Base-by-base conservation (phyloP, 2,888 invertebrate species). In the Omphaloscelis lunosa region DNA sequence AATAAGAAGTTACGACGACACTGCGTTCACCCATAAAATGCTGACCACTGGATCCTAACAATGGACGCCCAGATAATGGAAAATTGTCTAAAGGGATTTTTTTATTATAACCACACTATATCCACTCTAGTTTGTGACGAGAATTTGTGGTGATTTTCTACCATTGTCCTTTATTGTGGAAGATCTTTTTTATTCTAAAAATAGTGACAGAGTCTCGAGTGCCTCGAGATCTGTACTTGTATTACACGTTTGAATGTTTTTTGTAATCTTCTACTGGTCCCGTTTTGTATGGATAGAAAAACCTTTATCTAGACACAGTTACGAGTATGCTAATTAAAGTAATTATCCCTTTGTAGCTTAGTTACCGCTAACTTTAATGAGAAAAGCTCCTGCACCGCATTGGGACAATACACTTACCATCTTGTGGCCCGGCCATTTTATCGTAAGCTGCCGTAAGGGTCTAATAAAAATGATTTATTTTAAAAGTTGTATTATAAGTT, bases 1-100 rank as follows among this genome's bases (percentile, higher is more conserved):
- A 95, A 96, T 95, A 96, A 95, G 95, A 90, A 96, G 94, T 95
- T 95, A 96, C 95, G 93, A 92, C 90, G 93, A 93, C 93, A 90
- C 92, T 82, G 90, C 89, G 90, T 85, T 91, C 91, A 87, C 92
- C 94, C 93, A 94, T 95, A 96, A 96, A 96, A 94, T 89, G 94
- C 93, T 95, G 95, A 94, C 95, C 95, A 94, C 91, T 85, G 92
- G 90, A 89, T 90, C 89, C 93, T 92, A 91, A 95, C 94, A 95
- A 95, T 93, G 93, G 94, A 93, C 93, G 91, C 88, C 91, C 91
- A 94, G 94, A 95, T 96, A 96, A 96, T 95, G 94, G 95, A 94
- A 95, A 95, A 95, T 95, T 94, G 94, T 95, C 95, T 94, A 92
- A 94, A 94, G 93, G 94, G 94, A 92, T 94, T 95, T 95, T 94